phyloP scores from a whole-genome alignment of 2,888 invertebrate species.

The Poecilobothrus nobilitatus region DNA sequence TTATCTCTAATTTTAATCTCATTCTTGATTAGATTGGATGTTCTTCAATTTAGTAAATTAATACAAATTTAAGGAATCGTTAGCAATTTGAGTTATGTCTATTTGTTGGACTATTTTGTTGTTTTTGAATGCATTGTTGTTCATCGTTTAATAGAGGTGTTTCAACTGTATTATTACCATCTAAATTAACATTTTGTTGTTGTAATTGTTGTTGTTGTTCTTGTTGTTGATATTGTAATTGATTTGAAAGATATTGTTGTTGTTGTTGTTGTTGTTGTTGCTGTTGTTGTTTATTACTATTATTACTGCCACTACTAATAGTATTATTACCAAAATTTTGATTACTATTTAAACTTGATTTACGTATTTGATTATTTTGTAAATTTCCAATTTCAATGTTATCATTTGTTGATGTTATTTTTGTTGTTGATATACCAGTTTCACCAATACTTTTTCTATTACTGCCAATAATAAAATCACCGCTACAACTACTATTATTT shows the following conservation, averaged over 20 bases:
- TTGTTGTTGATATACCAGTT: not conserved
- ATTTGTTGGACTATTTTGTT: not conserved
- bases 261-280: not conserved
- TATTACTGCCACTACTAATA: not conserved
- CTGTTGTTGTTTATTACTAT: no score
- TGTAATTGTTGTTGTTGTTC: not conserved
- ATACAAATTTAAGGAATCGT: not conserved
- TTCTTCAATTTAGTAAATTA: not conserved
- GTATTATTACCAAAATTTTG: not conserved
- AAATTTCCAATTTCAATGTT: not conserved
- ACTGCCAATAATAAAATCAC: no score
- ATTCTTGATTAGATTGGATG: not conserved
- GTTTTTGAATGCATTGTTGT: no score
- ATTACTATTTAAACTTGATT: not conserved
- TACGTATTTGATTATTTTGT: not conserved
- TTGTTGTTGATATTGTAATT: no score
- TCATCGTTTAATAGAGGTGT: constrained; percentile 4
- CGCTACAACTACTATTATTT: not conserved
- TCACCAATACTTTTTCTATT: constrained; percentile 2
- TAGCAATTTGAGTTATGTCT: not conserved
- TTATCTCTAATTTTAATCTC: no score
- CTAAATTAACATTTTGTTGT: not conserved
- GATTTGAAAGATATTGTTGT: not conserved
- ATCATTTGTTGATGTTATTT: no score
- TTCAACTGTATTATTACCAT: constrained; percentile 1